Conservation (phyloP, 2,113 vertebrate genomes). For the Typhlomys cinereus region DNA sequence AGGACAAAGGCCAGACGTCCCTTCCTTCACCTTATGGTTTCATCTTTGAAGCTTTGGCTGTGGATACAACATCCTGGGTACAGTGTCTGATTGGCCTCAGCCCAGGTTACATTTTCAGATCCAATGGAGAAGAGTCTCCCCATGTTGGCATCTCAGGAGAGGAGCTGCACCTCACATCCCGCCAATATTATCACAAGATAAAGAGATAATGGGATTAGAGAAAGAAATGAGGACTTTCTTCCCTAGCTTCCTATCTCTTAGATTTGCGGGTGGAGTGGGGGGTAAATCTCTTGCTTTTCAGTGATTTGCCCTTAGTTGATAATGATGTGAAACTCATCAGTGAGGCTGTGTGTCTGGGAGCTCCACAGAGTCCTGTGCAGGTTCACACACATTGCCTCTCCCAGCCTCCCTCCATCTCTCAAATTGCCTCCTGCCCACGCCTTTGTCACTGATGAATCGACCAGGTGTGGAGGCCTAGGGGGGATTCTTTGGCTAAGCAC, state of each 20-base stretch:
- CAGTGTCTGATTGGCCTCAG: neutral
- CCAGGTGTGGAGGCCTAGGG: neutral
- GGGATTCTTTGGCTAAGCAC: neutral
- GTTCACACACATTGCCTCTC: neutral
- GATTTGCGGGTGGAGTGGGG: no score
- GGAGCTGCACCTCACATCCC: neutral
- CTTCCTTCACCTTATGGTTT: neutral
- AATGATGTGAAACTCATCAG: neutral
- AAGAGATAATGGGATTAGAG: neutral
- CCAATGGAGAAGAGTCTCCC: neutral
- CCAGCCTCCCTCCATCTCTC: neutral
- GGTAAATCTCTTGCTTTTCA: neutral
- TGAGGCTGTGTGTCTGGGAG: neutral
- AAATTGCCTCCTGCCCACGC: neutral
- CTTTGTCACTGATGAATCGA: conserved; percentile 50
- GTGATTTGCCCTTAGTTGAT: neutral
- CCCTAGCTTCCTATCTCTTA: neutral
- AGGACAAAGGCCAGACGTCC: neutral
- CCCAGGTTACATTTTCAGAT: neutral
- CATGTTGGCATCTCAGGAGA: neutral
- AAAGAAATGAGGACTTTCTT: neutral
- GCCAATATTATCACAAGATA: neutral
- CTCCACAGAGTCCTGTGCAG: rapidly evolving
- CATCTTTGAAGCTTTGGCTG: neutral
- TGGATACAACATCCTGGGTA: neutral